Conservation (phyloP, 2,888 invertebrate species). For the Pandemis cinnamomeana region DNA sequence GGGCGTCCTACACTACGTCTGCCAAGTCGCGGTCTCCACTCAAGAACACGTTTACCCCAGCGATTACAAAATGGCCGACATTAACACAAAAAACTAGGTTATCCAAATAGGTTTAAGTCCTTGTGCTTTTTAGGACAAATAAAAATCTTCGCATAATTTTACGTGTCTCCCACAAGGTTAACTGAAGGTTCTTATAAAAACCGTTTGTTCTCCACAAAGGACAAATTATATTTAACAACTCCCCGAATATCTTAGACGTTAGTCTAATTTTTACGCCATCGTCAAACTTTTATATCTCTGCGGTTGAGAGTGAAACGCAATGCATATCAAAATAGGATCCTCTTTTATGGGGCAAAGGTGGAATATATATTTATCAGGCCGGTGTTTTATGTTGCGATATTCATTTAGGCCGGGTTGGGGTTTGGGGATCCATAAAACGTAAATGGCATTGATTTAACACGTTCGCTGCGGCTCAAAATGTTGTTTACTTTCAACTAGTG, state of each 20-base stretch:
- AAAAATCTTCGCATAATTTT: no score
- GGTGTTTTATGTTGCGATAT: slow-evolving; percentile 14
- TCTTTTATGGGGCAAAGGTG: slow-evolving; percentile 4
- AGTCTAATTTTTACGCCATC: slow-evolving; percentile 13
- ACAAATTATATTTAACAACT: slow-evolving; percentile 3
- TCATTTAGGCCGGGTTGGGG: slow-evolving; percentile 2
- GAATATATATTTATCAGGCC: slow-evolving; percentile 8
- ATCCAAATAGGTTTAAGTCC: no score
- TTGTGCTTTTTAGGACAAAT: no score
- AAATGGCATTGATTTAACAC: slow-evolving; percentile 14
- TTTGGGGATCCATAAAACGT: slow-evolving; percentile 2
- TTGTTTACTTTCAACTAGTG: no score
- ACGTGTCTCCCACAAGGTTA: neutral
- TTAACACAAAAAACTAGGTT: no score
- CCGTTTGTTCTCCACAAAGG: neutral
- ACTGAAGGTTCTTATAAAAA: neutral
- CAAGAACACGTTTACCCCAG: no score
- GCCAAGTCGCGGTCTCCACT: no score
- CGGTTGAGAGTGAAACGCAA: slow-evolving; percentile 7
- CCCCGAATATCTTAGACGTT: neutral
- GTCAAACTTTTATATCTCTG: slow-evolving; percentile 18
- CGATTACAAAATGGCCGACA: no score
- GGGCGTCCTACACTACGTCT: no score
- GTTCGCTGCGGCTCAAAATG: no score
- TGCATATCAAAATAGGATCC: slow-evolving; percentile 23